phyloP scores from a whole-genome alignment of 2,888 invertebrate genomes.

The Oscheius myriophilus region DNA sequence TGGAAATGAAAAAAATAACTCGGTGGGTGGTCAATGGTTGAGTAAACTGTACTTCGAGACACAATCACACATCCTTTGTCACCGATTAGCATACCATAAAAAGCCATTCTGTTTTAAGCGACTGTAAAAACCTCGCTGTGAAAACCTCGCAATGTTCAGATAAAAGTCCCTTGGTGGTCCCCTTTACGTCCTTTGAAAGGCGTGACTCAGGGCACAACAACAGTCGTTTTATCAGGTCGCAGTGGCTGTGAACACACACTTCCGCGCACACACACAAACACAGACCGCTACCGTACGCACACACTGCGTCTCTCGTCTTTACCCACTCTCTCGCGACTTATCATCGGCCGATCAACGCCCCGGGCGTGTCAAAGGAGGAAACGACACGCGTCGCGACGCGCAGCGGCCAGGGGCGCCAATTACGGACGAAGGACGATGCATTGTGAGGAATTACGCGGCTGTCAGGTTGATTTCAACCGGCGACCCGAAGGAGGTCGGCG shows the following conservation, averaged over 20 bases:
- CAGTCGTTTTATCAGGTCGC: slow-evolving; percentile 30
- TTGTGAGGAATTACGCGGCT: slow-evolving; percentile 22
- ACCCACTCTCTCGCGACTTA: slow-evolving; percentile 9
- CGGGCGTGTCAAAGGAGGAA: neutral
- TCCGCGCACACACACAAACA: slow-evolving; percentile 15
- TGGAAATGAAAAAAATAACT: too few species aligned
- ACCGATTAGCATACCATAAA: too few species aligned
- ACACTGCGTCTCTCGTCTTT: slow-evolving; percentile 6
- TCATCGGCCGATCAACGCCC: slow-evolving; percentile 19
- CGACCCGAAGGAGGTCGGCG: too few species aligned
- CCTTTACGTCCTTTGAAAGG: too few species aligned
- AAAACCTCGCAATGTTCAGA: too few species aligned
- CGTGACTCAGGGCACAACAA: too few species aligned
- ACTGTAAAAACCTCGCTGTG: too few species aligned
- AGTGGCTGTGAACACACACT: slow-evolving; percentile 27
- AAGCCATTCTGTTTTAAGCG: too few species aligned
- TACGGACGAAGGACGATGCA: slow-evolving; percentile 17
- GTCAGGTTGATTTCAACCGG: slow-evolving; percentile 14
- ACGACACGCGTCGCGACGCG: neutral
- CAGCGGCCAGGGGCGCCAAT: slow-evolving; percentile 18
- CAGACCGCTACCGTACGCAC: slow-evolving; percentile 25
- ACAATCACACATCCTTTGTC: too few species aligned
- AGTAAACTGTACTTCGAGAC: too few species aligned
- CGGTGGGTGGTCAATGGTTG: too few species aligned
- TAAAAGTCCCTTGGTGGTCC: too few species aligned